Conservation (phyloP, 53 echinoderm and acorn worm genomes). For the Crossaster papposus region DNA sequence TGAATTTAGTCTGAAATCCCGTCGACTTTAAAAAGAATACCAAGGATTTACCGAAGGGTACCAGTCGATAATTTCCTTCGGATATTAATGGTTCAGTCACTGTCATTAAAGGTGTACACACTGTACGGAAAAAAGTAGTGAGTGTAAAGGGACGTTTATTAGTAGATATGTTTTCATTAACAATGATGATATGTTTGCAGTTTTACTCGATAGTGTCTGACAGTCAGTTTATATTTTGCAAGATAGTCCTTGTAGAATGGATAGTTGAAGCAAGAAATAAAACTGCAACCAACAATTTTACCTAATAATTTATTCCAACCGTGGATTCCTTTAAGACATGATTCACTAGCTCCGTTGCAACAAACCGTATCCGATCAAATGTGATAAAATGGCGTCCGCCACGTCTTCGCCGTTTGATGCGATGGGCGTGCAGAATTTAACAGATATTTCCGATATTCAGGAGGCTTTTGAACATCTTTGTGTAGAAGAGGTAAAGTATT, state of each 20-base stretch:
- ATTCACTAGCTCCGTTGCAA: neutral
- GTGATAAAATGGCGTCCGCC: constrained; percentile 97
- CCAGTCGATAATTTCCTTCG: constrained; percentile 1
- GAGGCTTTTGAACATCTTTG: constrained; percentile 81
- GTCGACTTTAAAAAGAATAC: neutral
- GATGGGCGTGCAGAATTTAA: constrained; percentile 76
- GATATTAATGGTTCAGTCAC: neutral
- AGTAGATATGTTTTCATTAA: no score
- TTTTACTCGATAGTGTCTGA: no score
- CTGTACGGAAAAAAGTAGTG: no score
- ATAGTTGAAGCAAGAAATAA: no score
- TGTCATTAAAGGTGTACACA: neutral
- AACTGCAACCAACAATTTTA: no score
- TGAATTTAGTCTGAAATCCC: neutral
- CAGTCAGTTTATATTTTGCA: no score
- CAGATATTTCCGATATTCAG: constrained; percentile 94
- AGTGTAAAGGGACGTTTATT: no score
- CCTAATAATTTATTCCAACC: neutral
- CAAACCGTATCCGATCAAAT: constrained; percentile 36
- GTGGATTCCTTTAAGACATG: neutral
- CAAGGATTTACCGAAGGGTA: neutral
- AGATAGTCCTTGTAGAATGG: no score
- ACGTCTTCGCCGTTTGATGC: constrained; percentile 77
- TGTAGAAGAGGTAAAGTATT: constrained; percentile 76
- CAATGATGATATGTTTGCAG: no score